These are phyloP conservation scores for Esperia sulphurella DNA, from an alignment of 2,888 invertebrate species.

Conservation along the genomic window DNA sequence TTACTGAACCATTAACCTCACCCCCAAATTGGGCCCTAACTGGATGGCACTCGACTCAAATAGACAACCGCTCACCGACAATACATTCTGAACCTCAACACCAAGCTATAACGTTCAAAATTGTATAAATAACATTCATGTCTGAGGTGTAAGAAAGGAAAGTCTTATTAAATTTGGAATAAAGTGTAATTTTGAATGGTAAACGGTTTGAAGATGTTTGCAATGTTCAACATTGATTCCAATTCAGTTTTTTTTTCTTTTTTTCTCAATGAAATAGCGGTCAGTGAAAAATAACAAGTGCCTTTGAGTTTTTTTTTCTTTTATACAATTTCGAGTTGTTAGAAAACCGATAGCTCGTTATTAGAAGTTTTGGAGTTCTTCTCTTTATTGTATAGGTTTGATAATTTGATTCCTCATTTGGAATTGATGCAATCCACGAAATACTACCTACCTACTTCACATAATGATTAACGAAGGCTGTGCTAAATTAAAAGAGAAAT, in stretches of 20 bases:
- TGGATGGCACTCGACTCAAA: slow-evolving; percentile 15
- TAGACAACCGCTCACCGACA: neutral
- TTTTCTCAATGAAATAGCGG: neutral
- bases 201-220: neutral
- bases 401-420: too few species aligned
- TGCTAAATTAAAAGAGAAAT: too few species aligned
- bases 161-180: neutral
- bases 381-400: too few species aligned
- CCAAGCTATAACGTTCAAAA: neutral
- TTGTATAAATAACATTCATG: neutral
- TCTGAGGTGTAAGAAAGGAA: neutral
- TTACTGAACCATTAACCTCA: slow-evolving; percentile 67
- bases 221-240: neutral
- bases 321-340: neutral
- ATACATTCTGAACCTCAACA: neutral
- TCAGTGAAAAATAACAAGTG: slow-evolving; percentile 2
- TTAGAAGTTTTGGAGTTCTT: neutral
- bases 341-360: neutral
- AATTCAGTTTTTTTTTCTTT: neutral
- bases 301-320: neutral
- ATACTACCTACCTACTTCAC: too few species aligned
- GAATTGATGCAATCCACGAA: too few species aligned
- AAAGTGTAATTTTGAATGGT: neutral
- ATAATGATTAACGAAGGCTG: too few species aligned
- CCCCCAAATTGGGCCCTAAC: slow-evolving; percentile 32